Percentiles rank a stretch among this genome's conserved stretches.
Evolutionary conservation across 2,888 invertebrate species (phyloP).

Genomic region (Heliconius charithonia): DNA sequence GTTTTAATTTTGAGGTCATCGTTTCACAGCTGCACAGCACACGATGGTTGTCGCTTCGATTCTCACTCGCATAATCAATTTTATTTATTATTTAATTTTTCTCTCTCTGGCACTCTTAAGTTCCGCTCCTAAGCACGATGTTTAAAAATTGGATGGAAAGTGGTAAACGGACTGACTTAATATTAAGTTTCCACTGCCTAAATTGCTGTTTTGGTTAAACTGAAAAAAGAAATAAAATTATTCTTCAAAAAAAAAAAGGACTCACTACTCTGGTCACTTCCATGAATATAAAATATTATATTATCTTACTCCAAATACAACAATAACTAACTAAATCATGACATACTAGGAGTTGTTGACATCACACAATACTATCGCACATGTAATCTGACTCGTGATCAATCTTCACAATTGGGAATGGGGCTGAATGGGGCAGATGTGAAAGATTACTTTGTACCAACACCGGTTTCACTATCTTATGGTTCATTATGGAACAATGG

Average conservation of each 20-base stretch:
- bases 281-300: neutral
- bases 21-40: neutral
- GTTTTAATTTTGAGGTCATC: neutral
- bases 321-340: conserved; percentile 15
- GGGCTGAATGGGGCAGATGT: conserved; percentile 49
- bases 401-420: conserved; percentile 51
- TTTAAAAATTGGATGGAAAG: neutral
- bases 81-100: neutral
- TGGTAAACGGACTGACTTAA: neutral
- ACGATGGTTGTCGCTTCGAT: neutral
- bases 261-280: neutral
- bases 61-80: neutral
- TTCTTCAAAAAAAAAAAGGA: neutral
- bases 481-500: conserved; percentile 27
- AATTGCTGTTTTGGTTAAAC: too few relatives aligned
- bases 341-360: conserved; percentile 44
- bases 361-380: conserved; percentile 51
- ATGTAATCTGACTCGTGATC: conserved; percentile 54
- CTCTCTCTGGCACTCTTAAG: neutral
- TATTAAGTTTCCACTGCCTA: neutral
- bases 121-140: neutral
- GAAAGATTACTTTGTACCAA: conserved; percentile 46
- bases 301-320: conserved; percentile 8
- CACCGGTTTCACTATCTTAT: conserved; percentile 35
- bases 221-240: too few relatives aligned